Base-by-base conservation (phyloP, 2,113 vertebrate genomes). In the Urocynchramus pylzowi region DNA sequence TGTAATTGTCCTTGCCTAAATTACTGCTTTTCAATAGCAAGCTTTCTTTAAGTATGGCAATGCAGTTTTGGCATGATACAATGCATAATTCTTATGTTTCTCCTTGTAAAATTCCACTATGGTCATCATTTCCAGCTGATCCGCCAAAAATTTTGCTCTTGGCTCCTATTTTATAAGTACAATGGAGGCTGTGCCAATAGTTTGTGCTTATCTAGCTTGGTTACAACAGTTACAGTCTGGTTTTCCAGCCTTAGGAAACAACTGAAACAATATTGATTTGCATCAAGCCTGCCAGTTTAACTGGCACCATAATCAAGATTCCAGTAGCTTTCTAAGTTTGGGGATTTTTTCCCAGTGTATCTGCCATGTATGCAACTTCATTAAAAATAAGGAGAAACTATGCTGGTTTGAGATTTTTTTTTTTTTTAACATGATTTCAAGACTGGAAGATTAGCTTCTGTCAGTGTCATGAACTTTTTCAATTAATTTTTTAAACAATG, bases 61-160 rank as follows among this genome's bases (percentile, higher is more conserved):
- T 35, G 16, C n/a, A 76, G 20, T 61, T 96, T 92, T 94, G 93
- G 86, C 75, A 49, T 84, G 44, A 65, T n/a, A 83, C 12, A 54
- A 75, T 20, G 11, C 42, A 27, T 65, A 76, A 70, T 86, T 84
- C 68, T 74, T 56, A 61, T 4, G 42, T 77, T 95, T 89, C 76
- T 94, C 14, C 64, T 86, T 74, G 60, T 92, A 89, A 86, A 92
- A 92, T 90, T 88, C 68, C 71, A 35, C 39, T 69, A 5, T 44
- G 33, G 84, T 95, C 92, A 92, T 73, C 3, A 61, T 92, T 93
- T 95, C 90, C 85, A 95, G 83, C 75, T 74, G 71, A 83, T 86
- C 37, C 42, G 93, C 82, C 57, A 76, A 86, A 93, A 86, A 30
- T 31, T 90, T 64, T 90, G 22, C 75, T 91, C 35, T 87, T 89